These are phyloP conservation scores for Cinclus cinclus DNA, from an alignment of 2,113 vertebrate species.

Conservation along the genomic window DNA sequence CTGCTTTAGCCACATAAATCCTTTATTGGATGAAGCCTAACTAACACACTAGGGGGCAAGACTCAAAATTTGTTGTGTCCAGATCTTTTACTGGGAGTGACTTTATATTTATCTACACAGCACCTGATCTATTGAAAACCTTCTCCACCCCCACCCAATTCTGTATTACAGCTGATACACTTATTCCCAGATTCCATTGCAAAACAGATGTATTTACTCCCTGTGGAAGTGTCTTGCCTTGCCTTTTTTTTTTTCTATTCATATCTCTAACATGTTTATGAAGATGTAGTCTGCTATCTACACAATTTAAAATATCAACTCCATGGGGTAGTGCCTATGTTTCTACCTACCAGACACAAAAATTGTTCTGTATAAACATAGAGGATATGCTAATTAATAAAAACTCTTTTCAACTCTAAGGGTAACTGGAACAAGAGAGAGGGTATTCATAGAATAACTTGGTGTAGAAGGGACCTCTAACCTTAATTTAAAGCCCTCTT, in stretches of 20 bases:
- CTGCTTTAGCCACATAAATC: neutral
- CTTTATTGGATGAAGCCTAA: neutral
- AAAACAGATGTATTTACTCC: neutral
- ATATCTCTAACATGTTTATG: constrained; percentile 4
- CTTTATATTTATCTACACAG: neutral
- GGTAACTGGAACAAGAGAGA: neutral
- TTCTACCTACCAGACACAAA: neutral
- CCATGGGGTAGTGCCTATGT: neutral
- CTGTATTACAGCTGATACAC: neutral
- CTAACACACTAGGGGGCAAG: neutral
- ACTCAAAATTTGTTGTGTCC: neutral
- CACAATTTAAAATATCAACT: constrained; percentile 2
- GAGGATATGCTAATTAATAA: neutral
- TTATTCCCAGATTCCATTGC: neutral
- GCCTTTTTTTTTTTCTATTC: neutral
- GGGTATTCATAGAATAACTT: neutral
- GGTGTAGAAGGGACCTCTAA: neutral
- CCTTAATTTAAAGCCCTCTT: neutral
- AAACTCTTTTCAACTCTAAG: neutral
- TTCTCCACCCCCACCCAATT: neutral
- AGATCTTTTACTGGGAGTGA: neutral
- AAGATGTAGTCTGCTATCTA: neutral
- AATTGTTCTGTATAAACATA: neutral
- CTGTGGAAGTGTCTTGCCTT: neutral
- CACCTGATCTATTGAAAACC: neutral